Conservation (phyloP, 2,797 vertebrate genomes). For the Limosa lapponica region DNA sequence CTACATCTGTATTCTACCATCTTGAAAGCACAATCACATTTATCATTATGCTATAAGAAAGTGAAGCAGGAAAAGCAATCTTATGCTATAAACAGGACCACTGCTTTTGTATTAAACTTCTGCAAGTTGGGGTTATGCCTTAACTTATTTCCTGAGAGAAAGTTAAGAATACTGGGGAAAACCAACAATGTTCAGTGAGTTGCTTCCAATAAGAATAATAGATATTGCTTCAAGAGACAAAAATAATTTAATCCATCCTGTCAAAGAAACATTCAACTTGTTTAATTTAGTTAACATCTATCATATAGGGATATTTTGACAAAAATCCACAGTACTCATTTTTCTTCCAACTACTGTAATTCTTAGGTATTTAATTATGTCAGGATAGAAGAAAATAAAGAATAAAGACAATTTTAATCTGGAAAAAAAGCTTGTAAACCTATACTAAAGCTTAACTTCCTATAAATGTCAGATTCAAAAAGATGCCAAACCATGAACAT, state of each 20-base stretch:
- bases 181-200: neutral
- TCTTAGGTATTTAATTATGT: neutral
- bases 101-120: conserved; percentile 80
- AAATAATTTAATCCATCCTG: neutral
- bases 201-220: neutral
- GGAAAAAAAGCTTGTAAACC: neutral
- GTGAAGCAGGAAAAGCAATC: conserved; percentile 70
- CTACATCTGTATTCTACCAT: neutral
- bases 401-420: neutral
- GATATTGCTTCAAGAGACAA: neutral
- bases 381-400: neutral
- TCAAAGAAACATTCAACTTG: neutral
- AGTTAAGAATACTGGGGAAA: neutral
- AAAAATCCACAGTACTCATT: neutral
- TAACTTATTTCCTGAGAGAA: neutral
- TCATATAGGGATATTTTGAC: neutral
- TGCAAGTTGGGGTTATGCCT: conserved; percentile 66
- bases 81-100: conserved; percentile 64
- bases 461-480: neutral
- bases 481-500: neutral
- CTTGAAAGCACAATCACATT: neutral
- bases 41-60: conserved; percentile 52
- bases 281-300: neutral
- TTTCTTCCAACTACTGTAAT: neutral
- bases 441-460: neutral